Conservation (phyloP, 1,140 invertebrate genomes). For the Drosophila murphyi region DNA sequence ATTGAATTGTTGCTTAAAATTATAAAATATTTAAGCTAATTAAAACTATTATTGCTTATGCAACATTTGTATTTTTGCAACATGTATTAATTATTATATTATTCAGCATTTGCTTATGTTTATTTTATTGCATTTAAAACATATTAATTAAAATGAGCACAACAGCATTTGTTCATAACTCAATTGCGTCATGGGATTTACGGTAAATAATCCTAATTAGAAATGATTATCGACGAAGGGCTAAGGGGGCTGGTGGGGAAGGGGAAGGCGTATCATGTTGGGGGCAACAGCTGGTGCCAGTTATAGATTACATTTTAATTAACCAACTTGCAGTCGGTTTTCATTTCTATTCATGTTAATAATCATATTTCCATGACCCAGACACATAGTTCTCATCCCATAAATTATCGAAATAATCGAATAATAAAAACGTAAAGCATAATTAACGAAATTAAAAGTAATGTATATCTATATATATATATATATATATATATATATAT, state of each 20-base stretch:
- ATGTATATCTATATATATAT: constrained; percentile 46
- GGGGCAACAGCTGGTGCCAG: constrained; percentile 49
- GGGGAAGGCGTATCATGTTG: constrained; percentile 38
- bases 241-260: background rate
- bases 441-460: constrained; percentile 73
- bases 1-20: background rate
- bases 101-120: constrained; percentile 20
- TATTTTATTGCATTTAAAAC: constrained; percentile 33
- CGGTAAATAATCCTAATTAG: constrained; percentile 49
- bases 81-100: constrained; percentile 26
- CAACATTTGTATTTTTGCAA: background rate
- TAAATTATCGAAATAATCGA: constrained; percentile 66
- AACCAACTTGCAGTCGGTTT: constrained; percentile 66
- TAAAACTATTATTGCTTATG: constrained; percentile 38
- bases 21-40: constrained; percentile 43
- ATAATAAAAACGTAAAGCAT: constrained; percentile 60
- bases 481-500: constrained; percentile 8
- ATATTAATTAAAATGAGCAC: constrained; percentile 41
- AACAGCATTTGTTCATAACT: constrained; percentile 21
- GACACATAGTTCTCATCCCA: constrained; percentile 25
- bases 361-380: constrained; percentile 17
- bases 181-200: constrained; percentile 28
- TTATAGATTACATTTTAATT: constrained; percentile 74
- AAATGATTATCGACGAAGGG: constrained; percentile 33
- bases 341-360: constrained; percentile 25